Evolutionary conservation across 2,797 vertebrate genomes (phyloP).

Genomic region (Glossophaga mutica): DNA sequence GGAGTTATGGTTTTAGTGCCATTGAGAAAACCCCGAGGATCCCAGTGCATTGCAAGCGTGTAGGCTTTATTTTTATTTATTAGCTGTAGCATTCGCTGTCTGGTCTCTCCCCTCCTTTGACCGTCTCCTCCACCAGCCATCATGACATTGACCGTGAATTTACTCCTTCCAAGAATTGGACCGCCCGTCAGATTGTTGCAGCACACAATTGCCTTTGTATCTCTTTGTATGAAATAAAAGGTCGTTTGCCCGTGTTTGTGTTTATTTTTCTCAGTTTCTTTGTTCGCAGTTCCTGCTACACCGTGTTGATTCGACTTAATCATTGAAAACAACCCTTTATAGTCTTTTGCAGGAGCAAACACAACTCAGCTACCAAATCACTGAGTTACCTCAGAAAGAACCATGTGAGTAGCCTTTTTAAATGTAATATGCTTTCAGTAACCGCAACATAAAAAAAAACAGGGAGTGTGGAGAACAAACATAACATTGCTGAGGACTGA

Average conservation of each 20-base stretch:
- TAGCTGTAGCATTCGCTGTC: neutral
- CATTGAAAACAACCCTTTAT: neutral
- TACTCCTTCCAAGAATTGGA: constrained; percentile 24
- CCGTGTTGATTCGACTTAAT: neutral
- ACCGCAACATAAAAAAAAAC: neutral
- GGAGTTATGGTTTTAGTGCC: neutral
- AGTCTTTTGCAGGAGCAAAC: neutral
- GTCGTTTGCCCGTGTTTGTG: constrained; percentile 47
- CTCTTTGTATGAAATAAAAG: constrained; percentile 64
- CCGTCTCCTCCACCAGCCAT: neutral
- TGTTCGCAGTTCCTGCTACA: constrained; percentile 29
- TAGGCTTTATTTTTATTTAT: neutral
- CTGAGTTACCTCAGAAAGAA: neutral
- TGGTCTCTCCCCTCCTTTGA: constrained; percentile 24
- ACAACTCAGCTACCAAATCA: neutral
- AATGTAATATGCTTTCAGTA: neutral
- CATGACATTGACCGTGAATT: constrained; percentile 50
- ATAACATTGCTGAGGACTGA: neutral
- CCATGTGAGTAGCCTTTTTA: neutral
- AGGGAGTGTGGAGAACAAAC: neutral
- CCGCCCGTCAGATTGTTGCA: neutral
- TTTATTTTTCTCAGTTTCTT: constrained; percentile 26
- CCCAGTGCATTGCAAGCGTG: neutral
- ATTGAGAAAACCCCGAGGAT: neutral
- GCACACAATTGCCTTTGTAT: constrained; percentile 57